Evolutionary conservation across 1,140 invertebrate species (phyloP).

Genomic region (Hirudo medicinalis): DNA sequence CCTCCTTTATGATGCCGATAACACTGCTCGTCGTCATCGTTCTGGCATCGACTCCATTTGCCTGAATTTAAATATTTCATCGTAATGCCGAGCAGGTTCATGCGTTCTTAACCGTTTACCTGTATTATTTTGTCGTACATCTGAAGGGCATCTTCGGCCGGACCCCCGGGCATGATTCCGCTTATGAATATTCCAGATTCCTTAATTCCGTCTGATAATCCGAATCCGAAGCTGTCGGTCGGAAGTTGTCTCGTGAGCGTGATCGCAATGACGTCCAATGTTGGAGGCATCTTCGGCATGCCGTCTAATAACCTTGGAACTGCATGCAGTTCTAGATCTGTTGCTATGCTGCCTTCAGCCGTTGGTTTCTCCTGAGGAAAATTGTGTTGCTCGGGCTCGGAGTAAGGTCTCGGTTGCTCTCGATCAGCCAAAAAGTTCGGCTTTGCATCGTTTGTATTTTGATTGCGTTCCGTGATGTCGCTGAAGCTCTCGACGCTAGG

Average conservation of each 20-base stretch:
- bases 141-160: neutral
- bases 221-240: neutral
- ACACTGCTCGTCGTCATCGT: neutral
- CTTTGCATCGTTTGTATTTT: neutral
- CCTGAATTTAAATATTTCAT: neutral
- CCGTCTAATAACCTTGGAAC: neutral
- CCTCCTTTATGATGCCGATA: neutral
- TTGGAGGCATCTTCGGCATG: neutral
- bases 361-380: neutral
- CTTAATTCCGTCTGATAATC: neutral
- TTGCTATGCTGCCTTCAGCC: neutral
- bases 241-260: neutral
- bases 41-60: neutral
- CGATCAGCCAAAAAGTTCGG: neutral
- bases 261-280: neutral
- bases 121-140: conserved; percentile 2
- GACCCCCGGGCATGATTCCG: neutral
- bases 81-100: neutral
- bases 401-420: neutral
- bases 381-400: neutral
- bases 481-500: neutral
- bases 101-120: neutral
- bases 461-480: neutral
- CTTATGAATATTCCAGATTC: neutral
- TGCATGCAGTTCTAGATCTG: neutral